A percentile compares a stretch with the other conserved stretches of the same genome.
Evolutionary conservation across 2,113 vertebrate genomes (phyloP).

Genomic region (Danio rerio): GRCz12tu NC_133190.1:21690001-21690500

Average conservation of each 20-base stretch:
- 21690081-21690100: no score
- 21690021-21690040: no score
- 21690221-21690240: conserved; percentile 46
- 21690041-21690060: no score
- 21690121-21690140: no score
- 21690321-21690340: conserved; percentile 41
- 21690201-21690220: conserved; percentile 26
- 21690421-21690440: not conserved
- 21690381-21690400: conserved; percentile 46
- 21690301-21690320: conserved; percentile 47
- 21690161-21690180: conserved; percentile 31
- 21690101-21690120: no score
- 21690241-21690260: conserved; percentile 53
- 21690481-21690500: not conserved
- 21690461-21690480: no score
- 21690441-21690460: conserved; percentile 9
- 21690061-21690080: no score
- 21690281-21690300: conserved; percentile 46
- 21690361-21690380: conserved; percentile 50
- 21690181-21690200: conserved; percentile 33
- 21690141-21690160: not conserved
- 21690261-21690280: conserved; percentile 54
- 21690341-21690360: conserved; percentile 21
- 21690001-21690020: no score
- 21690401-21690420: conserved; percentile 7